Evolutionary conservation across 2,113 vertebrate genomes (phyloP).

Genomic region (Meles meles): DNA sequence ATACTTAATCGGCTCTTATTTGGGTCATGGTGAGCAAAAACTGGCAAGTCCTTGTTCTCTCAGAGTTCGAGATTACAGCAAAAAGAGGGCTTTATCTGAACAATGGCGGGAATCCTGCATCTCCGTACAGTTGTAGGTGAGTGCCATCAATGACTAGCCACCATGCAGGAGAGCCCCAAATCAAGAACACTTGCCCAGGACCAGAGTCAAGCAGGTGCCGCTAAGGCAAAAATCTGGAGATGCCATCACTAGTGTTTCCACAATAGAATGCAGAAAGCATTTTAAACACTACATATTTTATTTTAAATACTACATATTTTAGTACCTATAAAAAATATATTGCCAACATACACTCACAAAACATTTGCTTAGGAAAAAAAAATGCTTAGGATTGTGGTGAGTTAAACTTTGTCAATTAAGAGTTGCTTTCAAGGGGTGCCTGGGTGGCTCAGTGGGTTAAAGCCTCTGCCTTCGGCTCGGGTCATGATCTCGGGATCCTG

Average conservation of each 20-base stretch:
- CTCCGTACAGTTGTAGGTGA: not conserved
- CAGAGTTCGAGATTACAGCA: not conserved
- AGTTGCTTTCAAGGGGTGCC: not conserved
- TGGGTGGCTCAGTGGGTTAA: no score
- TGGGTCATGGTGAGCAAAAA: not conserved
- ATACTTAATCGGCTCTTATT: not conserved
- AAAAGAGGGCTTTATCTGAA: not conserved
- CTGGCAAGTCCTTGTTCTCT: not conserved
- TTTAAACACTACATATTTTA: not conserved
- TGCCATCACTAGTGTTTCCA: not conserved
- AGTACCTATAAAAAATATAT: not conserved
- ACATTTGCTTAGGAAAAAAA: not conserved
- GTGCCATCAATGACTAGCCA: not conserved
- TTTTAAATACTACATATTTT: not conserved
- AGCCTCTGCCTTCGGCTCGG: no score
- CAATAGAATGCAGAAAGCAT: not conserved
- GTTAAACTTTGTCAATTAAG: not conserved
- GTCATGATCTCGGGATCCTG: no score
- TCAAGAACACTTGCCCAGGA: not conserved
- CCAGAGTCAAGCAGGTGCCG: not conserved
- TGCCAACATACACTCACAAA: not conserved
- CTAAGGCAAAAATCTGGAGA: not conserved
- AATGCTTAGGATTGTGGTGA: not conserved
- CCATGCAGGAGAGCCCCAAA: not conserved
- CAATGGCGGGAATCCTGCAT: not conserved